These are phyloP conservation scores for Sebastolobus altivelis DNA, from an alignment of 2,797 vertebrate genomes.

Conservation along the genomic window DNA sequence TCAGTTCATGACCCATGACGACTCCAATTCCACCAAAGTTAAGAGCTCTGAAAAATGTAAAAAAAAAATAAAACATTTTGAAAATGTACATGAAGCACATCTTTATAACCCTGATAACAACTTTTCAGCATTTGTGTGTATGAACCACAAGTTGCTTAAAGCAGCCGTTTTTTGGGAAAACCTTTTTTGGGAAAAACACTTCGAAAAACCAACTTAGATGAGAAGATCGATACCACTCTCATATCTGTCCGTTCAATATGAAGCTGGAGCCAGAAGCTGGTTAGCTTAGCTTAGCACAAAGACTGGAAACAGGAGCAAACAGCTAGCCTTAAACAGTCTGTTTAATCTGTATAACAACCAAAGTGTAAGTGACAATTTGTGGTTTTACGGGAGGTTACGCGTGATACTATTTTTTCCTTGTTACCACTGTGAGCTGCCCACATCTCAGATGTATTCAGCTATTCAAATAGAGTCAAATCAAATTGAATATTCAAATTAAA, in stretches of 20 bases:
- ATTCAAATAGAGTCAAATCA: background rate
- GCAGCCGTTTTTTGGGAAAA: background rate
- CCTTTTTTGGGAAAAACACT: too few species aligned
- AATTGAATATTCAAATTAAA: background rate
- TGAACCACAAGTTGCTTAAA: background rate
- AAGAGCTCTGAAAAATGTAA: slow-evolving; percentile 87
- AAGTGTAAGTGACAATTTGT: background rate
- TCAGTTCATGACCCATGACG: slow-evolving; percentile 97
- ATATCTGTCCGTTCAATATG: background rate
- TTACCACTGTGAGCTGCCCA: background rate
- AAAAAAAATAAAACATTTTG: background rate
- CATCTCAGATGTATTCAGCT: background rate
- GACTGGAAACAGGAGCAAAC: too few species aligned
- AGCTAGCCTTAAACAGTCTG: too few species aligned
- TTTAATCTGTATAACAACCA: background rate
- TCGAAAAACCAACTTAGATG: background rate
- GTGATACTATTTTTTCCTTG: background rate
- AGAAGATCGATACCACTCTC: background rate
- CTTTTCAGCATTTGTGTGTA: too few species aligned
- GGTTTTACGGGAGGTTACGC: background rate
- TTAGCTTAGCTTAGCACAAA: too few species aligned
- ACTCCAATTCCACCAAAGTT: slow-evolving; percentile 98
- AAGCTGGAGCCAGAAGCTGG: too few species aligned
- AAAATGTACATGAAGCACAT: background rate
- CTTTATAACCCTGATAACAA: background rate